phyloP scores from a whole-genome alignment of 2,113 vertebrate genomes.

The Atrichornis clamosus region DNA sequence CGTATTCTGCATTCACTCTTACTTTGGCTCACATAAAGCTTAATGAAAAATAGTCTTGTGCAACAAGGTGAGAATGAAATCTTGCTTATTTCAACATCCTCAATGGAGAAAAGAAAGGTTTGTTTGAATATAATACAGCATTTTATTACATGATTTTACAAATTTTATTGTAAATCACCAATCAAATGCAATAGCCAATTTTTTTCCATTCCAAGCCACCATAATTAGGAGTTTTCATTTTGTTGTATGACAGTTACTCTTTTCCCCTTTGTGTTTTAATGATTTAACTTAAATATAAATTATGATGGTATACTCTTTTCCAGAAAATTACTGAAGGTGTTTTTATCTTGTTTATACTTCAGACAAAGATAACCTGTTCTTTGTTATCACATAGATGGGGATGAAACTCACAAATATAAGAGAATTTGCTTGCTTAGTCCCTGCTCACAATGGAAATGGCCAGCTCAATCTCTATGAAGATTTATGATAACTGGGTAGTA shows the following conservation, averaged over 20 bases:
- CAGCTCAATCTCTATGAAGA: slow-evolving; percentile 44
- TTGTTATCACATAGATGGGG: slow-evolving; percentile 4
- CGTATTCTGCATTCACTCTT: not conserved
- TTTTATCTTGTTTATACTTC: not conserved
- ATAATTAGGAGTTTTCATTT: not conserved
- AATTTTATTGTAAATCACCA: slow-evolving; percentile 58
- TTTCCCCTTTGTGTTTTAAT: not conserved
- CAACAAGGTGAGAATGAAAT: not conserved
- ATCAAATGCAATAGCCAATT: slow-evolving; percentile 33
- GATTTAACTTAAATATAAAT: slow-evolving; percentile 30
- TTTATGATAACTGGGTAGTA: slow-evolving; percentile 29
- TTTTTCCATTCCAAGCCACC: slow-evolving; percentile 30
- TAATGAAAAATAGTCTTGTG: not conserved
- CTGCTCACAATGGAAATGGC: slow-evolving; percentile 41
- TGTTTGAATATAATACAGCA: slow-evolving; percentile 36
- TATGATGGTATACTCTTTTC: not conserved
- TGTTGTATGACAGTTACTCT: slow-evolving; percentile 2
- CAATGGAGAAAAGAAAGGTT: slow-evolving; percentile 1
- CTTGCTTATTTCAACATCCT: not conserved
- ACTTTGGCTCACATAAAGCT: not conserved
- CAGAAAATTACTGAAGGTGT: not conserved
- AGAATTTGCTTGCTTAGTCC: slow-evolving; percentile 38
- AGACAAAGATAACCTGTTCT: not conserved
- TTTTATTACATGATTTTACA: slow-evolving; percentile 58
- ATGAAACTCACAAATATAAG: slow-evolving; percentile 29